Percentiles rank a stretch among this genome's conserved stretches.
These are phyloP conservation scores for Chalcis sispes DNA, from an alignment of 2,888 invertebrate species.

Conservation along the genomic window DNA sequence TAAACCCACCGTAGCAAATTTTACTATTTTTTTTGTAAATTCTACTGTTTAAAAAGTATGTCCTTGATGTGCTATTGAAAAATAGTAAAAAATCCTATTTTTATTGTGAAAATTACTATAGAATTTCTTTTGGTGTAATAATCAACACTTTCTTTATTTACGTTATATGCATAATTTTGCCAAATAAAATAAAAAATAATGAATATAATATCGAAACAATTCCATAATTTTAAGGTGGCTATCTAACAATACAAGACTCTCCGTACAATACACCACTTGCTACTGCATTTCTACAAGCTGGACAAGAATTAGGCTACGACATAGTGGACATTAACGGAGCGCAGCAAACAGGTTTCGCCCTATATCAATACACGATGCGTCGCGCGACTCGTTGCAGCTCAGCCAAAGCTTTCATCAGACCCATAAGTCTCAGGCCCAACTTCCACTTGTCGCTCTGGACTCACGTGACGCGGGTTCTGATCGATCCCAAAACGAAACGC, in stretches of 20 bases:
- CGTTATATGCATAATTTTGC: too few species aligned
- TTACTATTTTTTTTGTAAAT: too few species aligned
- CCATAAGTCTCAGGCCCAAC: conserved; percentile 86
- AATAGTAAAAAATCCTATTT: too few species aligned
- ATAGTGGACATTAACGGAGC: conserved; percentile 90
- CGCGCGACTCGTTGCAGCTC: conserved; percentile 89
- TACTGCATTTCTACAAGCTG: conserved; percentile 90
- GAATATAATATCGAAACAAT: not conserved
- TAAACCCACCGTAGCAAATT: too few species aligned
- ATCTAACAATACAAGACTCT: conserved; percentile 85
- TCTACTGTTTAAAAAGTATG: too few species aligned
- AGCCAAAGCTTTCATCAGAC: conserved; percentile 90
- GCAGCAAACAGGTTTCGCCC: conserved; percentile 90
- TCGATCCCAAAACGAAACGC: conserved; percentile 83
- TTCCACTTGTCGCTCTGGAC: conserved; percentile 89
- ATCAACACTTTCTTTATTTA: too few species aligned
- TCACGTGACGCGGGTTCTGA: conserved; percentile 87
- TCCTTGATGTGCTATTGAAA: too few species aligned
- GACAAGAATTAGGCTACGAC: conserved; percentile 94
- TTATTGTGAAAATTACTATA: too few species aligned
- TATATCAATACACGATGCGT: conserved; percentile 93
- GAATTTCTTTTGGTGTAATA: too few species aligned
- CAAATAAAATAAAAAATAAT: not conserved
- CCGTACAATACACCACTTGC: conserved; percentile 91
- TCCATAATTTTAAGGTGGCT: conserved; percentile 80